Evolutionary conservation across 2,113 vertebrate genomes (phyloP).

Genomic region (Orientallactaga bullata): DNA sequence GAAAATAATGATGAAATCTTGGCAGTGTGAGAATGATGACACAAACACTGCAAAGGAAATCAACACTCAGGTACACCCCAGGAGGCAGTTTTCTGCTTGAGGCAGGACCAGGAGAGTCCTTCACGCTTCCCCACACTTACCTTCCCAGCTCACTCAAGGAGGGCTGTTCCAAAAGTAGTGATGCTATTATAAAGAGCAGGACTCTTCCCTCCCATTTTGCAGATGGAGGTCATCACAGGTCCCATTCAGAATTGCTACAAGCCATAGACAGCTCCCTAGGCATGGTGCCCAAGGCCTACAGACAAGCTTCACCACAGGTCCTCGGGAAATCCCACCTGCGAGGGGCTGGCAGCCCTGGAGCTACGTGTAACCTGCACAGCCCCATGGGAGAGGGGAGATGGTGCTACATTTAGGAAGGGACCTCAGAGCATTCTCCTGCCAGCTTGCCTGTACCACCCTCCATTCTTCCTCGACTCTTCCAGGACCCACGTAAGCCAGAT

Average conservation of each 20-base stretch:
- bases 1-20: too few relatives aligned
- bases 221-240: not conserved
- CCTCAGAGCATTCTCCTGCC: accelerated
- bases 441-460: accelerated
- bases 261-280: not conserved
- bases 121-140: not conserved
- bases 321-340: accelerated
- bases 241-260: not conserved
- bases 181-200: not conserved
- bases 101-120: accelerated
- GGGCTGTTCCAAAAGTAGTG: not conserved
- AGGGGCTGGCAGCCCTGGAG: not conserved
- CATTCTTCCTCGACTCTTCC: not conserved
- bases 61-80: too few relatives aligned
- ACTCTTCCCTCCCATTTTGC: not conserved
- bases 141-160: not conserved
- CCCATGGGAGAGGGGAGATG: accelerated
- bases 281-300: accelerated
- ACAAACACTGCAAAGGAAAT: too few relatives aligned
- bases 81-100: not conserved
- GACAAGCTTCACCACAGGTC: not conserved
- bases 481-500: too few relatives aligned
- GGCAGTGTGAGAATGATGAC: too few relatives aligned
- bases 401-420: accelerated
- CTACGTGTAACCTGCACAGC: not conserved